Percentiles rank a stretch among this genome's conserved stretches.
Conservation (phyloP, 2,113 vertebrate genomes). For the Sterrhoptilus dennistouni region DNA sequence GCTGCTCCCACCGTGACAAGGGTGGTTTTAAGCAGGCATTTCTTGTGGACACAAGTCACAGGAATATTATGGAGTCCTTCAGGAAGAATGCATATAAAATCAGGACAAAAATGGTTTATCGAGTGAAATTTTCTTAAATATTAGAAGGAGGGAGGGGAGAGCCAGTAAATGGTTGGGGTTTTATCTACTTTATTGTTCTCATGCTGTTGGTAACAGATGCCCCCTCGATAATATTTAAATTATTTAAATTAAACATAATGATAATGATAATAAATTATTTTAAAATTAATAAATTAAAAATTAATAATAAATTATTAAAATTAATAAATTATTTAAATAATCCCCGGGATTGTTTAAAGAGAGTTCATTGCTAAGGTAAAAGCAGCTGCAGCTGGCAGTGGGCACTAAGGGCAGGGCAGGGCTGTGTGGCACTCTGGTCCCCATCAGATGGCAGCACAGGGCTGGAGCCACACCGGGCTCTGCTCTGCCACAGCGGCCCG, state of each 20-base stretch:
- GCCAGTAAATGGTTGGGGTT: not conserved
- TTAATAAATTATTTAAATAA: too few relatives aligned
- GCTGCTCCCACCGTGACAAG: not conserved
- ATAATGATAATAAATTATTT: too few relatives aligned
- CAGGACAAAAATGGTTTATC: not conserved
- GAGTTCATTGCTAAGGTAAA: not conserved
- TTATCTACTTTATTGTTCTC: not conserved
- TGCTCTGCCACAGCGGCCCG: too few relatives aligned
- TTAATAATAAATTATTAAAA: too few relatives aligned
- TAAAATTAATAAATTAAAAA: too few relatives aligned
- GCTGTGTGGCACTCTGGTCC: not conserved
- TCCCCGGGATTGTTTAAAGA: not conserved
- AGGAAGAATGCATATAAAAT: not conserved
- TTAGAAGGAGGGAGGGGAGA: not conserved
- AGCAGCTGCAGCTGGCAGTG: not conserved
- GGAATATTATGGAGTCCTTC: not conserved
- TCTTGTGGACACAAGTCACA: not conserved
- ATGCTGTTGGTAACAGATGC: not conserved
- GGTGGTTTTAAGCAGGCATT: not conserved
- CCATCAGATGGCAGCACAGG: conserved; percentile 55
- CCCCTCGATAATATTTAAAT: not conserved
- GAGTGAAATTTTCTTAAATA: not conserved
- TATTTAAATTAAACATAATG: too few relatives aligned
- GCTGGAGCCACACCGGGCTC: not conserved
- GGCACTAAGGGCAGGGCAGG: not conserved